A percentile compares a stretch with the other conserved stretches of the same genome.
Evolutionary conservation across 2,888 invertebrate species (phyloP).

Genomic region (Drosophila prostipennis): DNA sequence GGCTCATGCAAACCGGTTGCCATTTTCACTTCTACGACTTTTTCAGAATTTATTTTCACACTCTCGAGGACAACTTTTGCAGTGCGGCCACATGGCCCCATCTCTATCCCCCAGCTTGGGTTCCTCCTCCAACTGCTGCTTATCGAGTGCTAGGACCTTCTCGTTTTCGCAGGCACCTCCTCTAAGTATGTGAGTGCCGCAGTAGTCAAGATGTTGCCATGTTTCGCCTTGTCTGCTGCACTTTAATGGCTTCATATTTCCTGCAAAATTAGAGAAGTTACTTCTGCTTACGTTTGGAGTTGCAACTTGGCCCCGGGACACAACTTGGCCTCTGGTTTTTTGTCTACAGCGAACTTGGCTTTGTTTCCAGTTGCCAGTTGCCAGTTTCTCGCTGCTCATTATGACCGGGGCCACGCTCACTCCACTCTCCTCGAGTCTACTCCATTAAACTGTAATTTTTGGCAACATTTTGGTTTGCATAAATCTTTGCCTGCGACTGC

Average conservation of each 20-base stretch:
- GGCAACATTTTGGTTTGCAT: slow-evolving; percentile 80
- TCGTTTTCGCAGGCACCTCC: slow-evolving; percentile 7
- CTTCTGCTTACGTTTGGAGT: slow-evolving; percentile 67
- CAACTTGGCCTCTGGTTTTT: no score
- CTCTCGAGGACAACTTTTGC: slow-evolving; percentile 57
- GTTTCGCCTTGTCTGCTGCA: slow-evolving; percentile 64
- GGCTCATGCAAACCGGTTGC: slow-evolving; percentile 68
- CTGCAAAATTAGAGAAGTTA: slow-evolving; percentile 81
- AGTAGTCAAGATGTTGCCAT: slow-evolving; percentile 80
- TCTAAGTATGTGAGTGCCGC: slow-evolving; percentile 49
- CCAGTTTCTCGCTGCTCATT: slow-evolving; percentile 76
- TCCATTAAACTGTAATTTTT: slow-evolving; percentile 83
- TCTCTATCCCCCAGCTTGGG: not conserved
- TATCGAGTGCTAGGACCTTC: not conserved
- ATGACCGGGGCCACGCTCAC: slow-evolving; percentile 55
- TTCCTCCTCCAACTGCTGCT: not conserved
- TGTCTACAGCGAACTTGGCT: slow-evolving; percentile 40
- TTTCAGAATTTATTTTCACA: slow-evolving; percentile 81
- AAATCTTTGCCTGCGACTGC: slow-evolving; percentile 66
- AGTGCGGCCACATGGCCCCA: slow-evolving; percentile 63
- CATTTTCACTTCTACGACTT: slow-evolving; percentile 53
- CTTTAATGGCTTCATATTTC: slow-evolving; percentile 83
- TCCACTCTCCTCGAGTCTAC: slow-evolving; percentile 53
- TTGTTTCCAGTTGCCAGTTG: slow-evolving; percentile 53
- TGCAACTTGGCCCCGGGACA: slow-evolving; percentile 31